phyloP scores from a whole-genome alignment of 2,113 vertebrate genomes.

The Caracal caracal region DNA sequence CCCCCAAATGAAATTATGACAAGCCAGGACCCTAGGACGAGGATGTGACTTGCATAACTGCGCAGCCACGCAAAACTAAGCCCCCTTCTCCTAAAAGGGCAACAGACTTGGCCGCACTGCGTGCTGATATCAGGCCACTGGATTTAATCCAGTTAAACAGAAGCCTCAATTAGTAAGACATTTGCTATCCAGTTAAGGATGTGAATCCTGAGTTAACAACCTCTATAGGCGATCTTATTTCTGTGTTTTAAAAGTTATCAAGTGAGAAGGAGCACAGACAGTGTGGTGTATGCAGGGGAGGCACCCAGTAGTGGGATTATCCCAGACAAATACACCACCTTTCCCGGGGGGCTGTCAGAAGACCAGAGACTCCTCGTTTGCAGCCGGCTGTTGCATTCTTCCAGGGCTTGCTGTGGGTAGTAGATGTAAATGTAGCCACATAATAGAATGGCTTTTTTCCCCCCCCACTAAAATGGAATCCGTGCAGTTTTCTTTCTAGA shows the following conservation, averaged over 20 bases:
- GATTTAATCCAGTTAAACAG: slow-evolving; percentile 68
- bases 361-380: not conserved
- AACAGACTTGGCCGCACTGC: not conserved
- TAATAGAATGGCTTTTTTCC: not conserved
- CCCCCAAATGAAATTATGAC: slow-evolving; percentile 48
- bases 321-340: not conserved
- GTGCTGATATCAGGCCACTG: slow-evolving; percentile 42
- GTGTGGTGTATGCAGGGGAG: not conserved
- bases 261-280: not conserved
- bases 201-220: slow-evolving; percentile 44
- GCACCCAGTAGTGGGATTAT: not conserved
- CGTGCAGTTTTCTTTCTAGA: slow-evolving; percentile 62
- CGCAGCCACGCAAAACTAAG: not conserved
- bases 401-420: not conserved
- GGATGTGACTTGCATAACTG: not conserved
- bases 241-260: slow-evolving; percentile 31
- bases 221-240: not conserved
- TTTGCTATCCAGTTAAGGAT: slow-evolving; percentile 44
- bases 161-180: slow-evolving; percentile 37
- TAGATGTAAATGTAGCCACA: not conserved
- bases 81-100: slow-evolving; percentile 56
- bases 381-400: too few relatives aligned
- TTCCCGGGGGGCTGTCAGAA: not conserved
- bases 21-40: not conserved
- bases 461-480: not conserved